Conservation (phyloP, 1,140 invertebrate genomes). For the Drosophila funebris region DNA sequence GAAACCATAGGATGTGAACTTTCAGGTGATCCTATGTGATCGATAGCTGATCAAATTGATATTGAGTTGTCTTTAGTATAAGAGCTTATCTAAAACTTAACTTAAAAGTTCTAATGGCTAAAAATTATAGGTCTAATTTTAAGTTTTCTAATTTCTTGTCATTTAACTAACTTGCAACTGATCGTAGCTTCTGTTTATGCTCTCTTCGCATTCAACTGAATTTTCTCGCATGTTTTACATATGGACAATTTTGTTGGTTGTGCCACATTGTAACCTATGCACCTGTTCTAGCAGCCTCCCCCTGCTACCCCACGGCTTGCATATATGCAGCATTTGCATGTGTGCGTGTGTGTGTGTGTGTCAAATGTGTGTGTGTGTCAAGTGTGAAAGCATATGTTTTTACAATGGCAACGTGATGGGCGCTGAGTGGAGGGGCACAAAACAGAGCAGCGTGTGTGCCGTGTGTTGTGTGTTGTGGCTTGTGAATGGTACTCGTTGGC, state of each 20-base stretch:
- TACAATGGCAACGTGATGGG: slow-evolving; percentile 54
- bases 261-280: slow-evolving; percentile 9
- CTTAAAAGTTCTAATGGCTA: no score
- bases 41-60: no score
- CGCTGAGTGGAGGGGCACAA: slow-evolving; percentile 2
- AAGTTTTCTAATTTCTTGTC: no score
- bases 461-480: slow-evolving; percentile 48
- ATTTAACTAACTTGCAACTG: no score
- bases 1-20: no score
- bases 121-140: no score
- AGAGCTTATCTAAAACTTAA: no score
- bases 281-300: slow-evolving; percentile 14
- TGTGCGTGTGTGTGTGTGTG: slow-evolving; percentile 4
- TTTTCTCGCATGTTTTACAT: not conserved
- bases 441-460: not conserved
- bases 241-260: slow-evolving; percentile 32
- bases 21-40: no score
- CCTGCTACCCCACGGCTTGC: no score
- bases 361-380: slow-evolving; percentile 56
- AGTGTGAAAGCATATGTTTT: slow-evolving; percentile 81
- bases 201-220: no score
- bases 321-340: not conserved
- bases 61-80: no score
- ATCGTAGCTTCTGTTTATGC: not conserved
- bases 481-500: slow-evolving; percentile 28